Percentiles rank a stretch among this genome's conserved stretches.
These are phyloP conservation scores for Ormyrus labotus DNA, from an alignment of 2,888 invertebrate genomes.

Conservation along the genomic window DNA sequence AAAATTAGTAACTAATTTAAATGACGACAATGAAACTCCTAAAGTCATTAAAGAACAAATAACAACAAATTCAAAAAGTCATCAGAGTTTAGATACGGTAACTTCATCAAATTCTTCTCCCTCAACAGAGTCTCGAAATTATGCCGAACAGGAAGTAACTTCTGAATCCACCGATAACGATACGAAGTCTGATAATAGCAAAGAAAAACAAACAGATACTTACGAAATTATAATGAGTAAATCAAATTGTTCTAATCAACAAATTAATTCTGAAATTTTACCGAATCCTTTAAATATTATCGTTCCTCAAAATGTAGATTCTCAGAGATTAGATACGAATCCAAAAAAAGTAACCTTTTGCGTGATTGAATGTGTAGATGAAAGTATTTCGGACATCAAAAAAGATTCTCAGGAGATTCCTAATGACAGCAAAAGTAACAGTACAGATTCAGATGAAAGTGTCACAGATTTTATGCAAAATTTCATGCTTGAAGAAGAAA, in stretches of 20 bases:
- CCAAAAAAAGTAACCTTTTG: constrained; percentile 40
- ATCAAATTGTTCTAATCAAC: constrained; percentile 1
- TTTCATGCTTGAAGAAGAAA: constrained; percentile 27
- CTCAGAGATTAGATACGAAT: neutral
- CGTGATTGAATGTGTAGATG: constrained; percentile 33
- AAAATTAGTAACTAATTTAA: neutral
- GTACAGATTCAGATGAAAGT: constrained; percentile 44
- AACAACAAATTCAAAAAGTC: constrained; percentile 23
- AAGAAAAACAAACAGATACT: constrained; percentile 59
- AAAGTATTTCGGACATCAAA: neutral
- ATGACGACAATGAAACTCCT: constrained; percentile 13
- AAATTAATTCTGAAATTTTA: constrained; percentile 6
- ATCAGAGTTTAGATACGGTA: constrained; percentile 25
- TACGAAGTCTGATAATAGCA: constrained; percentile 64
- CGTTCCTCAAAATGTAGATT: neutral
- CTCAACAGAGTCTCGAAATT: constrained; percentile 58
- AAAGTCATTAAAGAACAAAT: neutral
- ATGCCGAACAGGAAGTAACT: constrained; percentile 59
- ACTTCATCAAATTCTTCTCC: constrained; percentile 48
- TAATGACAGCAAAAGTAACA: neutral
- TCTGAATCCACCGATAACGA: constrained; percentile 64
- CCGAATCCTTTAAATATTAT: neutral
- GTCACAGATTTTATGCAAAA: constrained; percentile 26
- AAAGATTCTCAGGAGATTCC: neutral
- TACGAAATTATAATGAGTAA: constrained; percentile 21